These are phyloP conservation scores for Quadroppia sp. DNA, from an alignment of 2,888 invertebrate genomes.

Conservation along the genomic window DNA sequence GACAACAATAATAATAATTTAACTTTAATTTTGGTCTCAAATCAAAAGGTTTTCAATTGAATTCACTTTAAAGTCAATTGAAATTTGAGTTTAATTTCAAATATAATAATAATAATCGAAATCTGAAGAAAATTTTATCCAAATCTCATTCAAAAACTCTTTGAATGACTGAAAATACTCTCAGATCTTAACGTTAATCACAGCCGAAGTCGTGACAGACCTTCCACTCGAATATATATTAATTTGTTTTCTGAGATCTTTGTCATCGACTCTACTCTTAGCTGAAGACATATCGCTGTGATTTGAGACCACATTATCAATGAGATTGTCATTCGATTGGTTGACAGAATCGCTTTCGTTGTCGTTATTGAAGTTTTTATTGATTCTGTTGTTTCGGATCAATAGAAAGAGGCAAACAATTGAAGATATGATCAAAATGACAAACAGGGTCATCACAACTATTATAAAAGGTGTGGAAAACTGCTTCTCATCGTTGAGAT, in stretches of 20 bases:
- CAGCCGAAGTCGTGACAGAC: background rate
- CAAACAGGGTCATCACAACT: background rate
- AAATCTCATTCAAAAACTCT: background rate
- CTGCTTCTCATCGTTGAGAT: background rate
- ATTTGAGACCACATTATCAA: background rate
- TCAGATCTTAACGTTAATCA: background rate
- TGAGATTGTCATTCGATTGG: background rate
- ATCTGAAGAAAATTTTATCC: background rate
- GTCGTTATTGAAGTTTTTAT: background rate
- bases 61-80: background rate
- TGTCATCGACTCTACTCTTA: background rate
- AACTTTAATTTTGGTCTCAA: no score
- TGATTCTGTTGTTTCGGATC: background rate
- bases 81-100: background rate
- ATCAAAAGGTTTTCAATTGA: no score
- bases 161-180: background rate
- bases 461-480: background rate
- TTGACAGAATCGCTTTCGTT: background rate
- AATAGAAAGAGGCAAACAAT: background rate
- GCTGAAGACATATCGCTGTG: background rate
- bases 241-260: background rate
- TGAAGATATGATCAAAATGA: background rate
- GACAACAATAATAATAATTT: background rate
- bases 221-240: background rate
- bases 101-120: background rate